Base-by-base conservation (phyloP, 92 coral and sea anemone genomes). In the Zoanthus gigantus region DNA sequence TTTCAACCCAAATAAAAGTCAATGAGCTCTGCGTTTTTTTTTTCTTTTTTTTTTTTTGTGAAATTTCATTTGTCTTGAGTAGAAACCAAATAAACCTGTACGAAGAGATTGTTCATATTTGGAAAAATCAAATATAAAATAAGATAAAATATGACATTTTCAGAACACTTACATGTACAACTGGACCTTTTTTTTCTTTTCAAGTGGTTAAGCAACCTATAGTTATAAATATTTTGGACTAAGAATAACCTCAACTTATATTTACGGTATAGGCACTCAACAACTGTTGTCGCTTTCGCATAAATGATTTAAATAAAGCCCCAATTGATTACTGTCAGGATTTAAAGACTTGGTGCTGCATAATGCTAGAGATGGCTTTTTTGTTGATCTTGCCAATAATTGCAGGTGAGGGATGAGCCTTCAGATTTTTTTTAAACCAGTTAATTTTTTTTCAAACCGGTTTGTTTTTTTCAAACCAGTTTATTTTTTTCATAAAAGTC, bases 211-310 rank as follows among this genome's bases (percentile, higher is more conserved):
- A 60, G 5, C 66, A 60, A 60, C 18, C 66, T 60, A 60, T 60
- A 60, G 66, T 60, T 60, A 60, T 14, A 60, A 60, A 60, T 60
- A 60, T 60, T 60, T 60, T 60, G 66, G 66, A 60, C 66, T 60
- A 60, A 60, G 66, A 60, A 60, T 60, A 60, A 60, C 66, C 66
- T 60, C n/a, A 60, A 60, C 66, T 14, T 60, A 60, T 60, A 60
- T 60, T 60, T 12, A 60, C 18, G 66, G 66, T 60, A 60, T 60
- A 12, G 66, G 66, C 66, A 12, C 66, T 60, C 66, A 60, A 12
- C 18, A 5, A 14, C 66, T 60, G 66, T 60, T 60, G 18, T 14
- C 15, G 5, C 66, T 47, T 47, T 47, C 52, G 52, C 52, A 47
- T 47, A 47, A 47, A 47, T 47, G 52, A 47, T 47, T 47, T 47